Evolutionary conservation across 2,113 vertebrate species (phyloP).

Genomic region (Apaloderma vittatum): DNA sequence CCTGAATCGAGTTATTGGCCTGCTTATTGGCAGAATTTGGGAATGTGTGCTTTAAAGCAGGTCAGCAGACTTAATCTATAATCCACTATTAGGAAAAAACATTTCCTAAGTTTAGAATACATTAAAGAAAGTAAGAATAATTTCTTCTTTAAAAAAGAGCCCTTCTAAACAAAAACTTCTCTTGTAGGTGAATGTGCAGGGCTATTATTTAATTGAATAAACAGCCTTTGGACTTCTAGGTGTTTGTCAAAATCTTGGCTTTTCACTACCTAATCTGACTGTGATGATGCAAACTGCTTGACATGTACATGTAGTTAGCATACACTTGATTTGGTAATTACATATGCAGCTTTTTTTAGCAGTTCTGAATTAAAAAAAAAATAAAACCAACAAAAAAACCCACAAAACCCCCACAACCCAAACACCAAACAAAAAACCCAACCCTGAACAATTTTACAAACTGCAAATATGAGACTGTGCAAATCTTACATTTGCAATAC

Average conservation of each 20-base stretch:
- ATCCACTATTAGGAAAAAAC: background rate
- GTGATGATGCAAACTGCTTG: background rate
- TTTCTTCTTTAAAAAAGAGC: background rate
- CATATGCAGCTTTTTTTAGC: fast-evolving
- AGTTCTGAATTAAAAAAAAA: background rate
- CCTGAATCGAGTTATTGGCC: background rate
- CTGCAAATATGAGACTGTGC: background rate
- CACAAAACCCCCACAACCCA: background rate
- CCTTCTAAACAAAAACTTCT: background rate
- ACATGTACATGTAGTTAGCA: background rate
- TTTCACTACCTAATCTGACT: background rate
- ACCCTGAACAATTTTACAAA: background rate
- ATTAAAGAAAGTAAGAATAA: background rate
- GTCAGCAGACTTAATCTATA: background rate
- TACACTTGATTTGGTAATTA: background rate
- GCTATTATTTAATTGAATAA: background rate
- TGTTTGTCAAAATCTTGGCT: background rate
- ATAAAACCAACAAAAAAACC: too few relatives aligned
- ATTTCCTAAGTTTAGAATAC: background rate
- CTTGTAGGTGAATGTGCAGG: background rate
- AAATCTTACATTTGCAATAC: background rate
- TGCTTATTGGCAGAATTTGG: background rate
- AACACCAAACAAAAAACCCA: background rate
- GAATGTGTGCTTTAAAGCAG: background rate
- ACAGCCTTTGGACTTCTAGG: background rate